phyloP scores from a whole-genome alignment of 2,797 vertebrate genomes.

The Melanotaenia pygmaea region DNA sequence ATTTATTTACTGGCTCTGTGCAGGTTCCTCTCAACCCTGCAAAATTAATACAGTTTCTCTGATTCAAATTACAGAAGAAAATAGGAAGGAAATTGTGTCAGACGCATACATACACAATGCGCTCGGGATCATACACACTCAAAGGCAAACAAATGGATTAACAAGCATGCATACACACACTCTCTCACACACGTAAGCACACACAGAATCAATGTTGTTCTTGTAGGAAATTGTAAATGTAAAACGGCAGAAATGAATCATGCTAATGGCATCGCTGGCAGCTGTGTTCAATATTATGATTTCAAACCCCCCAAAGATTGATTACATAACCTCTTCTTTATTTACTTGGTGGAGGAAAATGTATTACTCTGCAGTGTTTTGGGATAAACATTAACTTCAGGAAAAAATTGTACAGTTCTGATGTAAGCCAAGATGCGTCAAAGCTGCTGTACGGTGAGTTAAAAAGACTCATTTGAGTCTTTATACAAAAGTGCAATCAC shows the following conservation, averaged over 20 bases:
- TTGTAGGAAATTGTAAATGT: slow-evolving; percentile 87
- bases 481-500: slow-evolving; percentile 27
- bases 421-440: slow-evolving; percentile 39
- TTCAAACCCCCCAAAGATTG: slow-evolving; percentile 85
- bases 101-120: slow-evolving; percentile 70
- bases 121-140: slow-evolving; percentile 59
- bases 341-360: slow-evolving; percentile 81
- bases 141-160: slow-evolving; percentile 62
- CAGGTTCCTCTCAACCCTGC: slow-evolving; percentile 73
- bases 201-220: slow-evolving; percentile 82
- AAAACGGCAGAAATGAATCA: slow-evolving; percentile 88
- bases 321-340: slow-evolving; percentile 85
- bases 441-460: slow-evolving; percentile 23
- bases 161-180: slow-evolving; percentile 29
- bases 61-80: slow-evolving; percentile 86
- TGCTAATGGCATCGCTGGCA: slow-evolving; percentile 87
- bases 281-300: slow-evolving; percentile 87
- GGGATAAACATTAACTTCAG: slow-evolving; percentile 69
- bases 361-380: slow-evolving; percentile 71
- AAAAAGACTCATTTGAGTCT: slow-evolving; percentile 25
- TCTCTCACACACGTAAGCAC: slow-evolving; percentile 48
- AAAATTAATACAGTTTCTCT: slow-evolving; percentile 85
- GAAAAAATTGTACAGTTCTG: slow-evolving; percentile 59
- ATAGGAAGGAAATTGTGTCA: slow-evolving; percentile 85
- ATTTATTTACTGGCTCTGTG: slow-evolving; percentile 83